Percentiles rank a stretch among this genome's conserved stretches.
These are phyloP conservation scores for Smittia aterrima DNA, from an alignment of 2,888 invertebrate species.

Conservation along the genomic window DNA sequence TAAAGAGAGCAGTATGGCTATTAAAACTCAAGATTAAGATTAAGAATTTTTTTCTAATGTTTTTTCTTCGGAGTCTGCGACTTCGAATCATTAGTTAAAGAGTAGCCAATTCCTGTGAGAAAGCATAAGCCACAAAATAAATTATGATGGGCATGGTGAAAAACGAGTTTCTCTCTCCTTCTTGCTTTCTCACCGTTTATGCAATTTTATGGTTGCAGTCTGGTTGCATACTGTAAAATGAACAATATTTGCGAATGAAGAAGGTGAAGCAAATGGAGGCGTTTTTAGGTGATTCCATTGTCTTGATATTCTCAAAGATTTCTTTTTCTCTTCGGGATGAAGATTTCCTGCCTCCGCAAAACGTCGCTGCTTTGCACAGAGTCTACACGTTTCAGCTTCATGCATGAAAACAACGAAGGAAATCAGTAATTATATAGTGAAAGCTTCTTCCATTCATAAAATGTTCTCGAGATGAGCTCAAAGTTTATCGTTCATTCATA, in stretches of 20 bases:
- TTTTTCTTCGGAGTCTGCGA: no score
- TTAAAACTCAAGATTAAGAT: no score
- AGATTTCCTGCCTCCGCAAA: constrained; percentile 1
- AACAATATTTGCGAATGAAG: constrained; percentile 18
- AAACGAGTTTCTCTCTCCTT: not conserved
- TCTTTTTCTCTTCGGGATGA: not conserved
- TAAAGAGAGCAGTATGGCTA: no score
- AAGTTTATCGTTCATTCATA: not conserved
- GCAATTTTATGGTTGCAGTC: constrained; percentile 12
- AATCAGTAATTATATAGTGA: constrained; percentile 26
- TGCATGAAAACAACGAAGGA: not conserved
- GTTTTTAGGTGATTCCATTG: constrained; percentile 22
- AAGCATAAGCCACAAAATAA: not conserved
- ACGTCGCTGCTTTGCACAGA: not conserved
- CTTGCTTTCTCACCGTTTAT: constrained; percentile 1
- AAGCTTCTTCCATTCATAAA: constrained; percentile 25
- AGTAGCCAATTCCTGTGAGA: not conserved
- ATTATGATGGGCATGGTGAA: constrained; percentile 6
- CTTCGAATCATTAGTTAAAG: not conserved
- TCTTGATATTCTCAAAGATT: not conserved
- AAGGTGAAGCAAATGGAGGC: constrained; percentile 18
- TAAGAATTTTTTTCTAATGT: no score
- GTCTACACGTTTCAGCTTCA: not conserved
- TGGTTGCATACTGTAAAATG: constrained; percentile 26
- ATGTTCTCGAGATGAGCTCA: not conserved